Evolutionary conservation across 2,888 invertebrate species (phyloP), one percentile per base, ranked within the genome.

Genomic region (Stratiomys singularior): DNA sequence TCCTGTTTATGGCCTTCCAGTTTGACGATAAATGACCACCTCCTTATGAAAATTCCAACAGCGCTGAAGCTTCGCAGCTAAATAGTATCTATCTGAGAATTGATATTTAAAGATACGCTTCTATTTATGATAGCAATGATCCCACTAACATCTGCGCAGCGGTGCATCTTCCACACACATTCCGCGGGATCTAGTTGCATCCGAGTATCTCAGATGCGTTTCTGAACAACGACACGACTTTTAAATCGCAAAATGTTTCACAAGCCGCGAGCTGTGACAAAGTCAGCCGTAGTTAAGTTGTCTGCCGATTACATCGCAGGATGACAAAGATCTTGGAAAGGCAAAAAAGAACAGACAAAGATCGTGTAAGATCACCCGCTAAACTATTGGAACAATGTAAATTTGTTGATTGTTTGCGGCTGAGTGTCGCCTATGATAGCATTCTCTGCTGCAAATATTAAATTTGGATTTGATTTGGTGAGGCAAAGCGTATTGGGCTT

Each of bases 51-150:
- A 37, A 37, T 9, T 37, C 37, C 9, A n/a, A n/a, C 37, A 37
- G 37, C 37, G 9, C 9, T 37, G 9, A 18, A 25, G 46, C 21
- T 23, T 56, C 18, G 21, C 46, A 11, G 60, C 25, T 11, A 60
- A 60, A 60, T 52, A 3, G 52, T 4, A 52, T n/a, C 23, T 18
- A 76, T 66, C 78, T 25, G 58, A 52, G 56, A 78, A 72, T 78
- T 78, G 78, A 78, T 78, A 78, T 78, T 78, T 52, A 18, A 18
- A 46, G 76, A 78, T 78, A 76, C 72, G 74, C 76, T 76, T 52
- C 76, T 27, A 76, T 74, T 76, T 78, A 78, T 52, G 66, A 30
- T 21, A 1, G 21, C 25, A 25, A 60, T 25, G 13, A 23, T 74
- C 78, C 46, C 47, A 30, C 63, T 56, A 23, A 46, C 58, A 66